Percentiles rank a stretch among this genome's conserved stretches.
phyloP scores from a whole-genome alignment of 2,113 vertebrate species.

The Hippocampus barbouri region DNA sequence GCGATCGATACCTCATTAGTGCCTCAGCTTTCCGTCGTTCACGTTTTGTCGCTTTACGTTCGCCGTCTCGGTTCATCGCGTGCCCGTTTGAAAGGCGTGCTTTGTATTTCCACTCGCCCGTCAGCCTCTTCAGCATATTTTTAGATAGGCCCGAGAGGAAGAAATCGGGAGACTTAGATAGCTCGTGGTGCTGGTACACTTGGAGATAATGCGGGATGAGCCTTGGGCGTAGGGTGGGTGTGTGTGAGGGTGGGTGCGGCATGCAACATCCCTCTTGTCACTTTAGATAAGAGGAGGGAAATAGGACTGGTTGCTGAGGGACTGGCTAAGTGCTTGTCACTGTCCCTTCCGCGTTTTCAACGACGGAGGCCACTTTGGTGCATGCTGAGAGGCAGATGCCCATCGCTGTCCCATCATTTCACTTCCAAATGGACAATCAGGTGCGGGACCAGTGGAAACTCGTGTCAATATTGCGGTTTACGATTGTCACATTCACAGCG shows the following conservation, averaged over 20 bases:
- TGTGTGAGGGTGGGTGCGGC: conserved; percentile 15
- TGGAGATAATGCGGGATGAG: conserved; percentile 65
- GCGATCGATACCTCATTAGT: conserved; percentile 64
- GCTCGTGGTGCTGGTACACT: conserved; percentile 41
- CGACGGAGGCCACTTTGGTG: conserved; percentile 5
- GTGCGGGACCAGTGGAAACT: conserved; percentile 24
- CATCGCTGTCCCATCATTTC: conserved; percentile 28
- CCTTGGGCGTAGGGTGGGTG: conserved; percentile 42
- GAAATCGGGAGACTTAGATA: conserved; percentile 44
- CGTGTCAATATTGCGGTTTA: conserved; percentile 15
- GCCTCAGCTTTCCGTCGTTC: conserved; percentile 42
- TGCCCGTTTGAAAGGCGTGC: conserved; percentile 17
- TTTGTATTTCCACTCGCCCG: conserved; percentile 24
- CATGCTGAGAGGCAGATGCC: conserved; percentile 48
- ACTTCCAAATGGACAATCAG: conserved; percentile 25
- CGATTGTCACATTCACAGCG: conserved; percentile 17
- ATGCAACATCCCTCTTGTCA: conserved; percentile 63
- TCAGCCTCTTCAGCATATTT: conserved; percentile 54
- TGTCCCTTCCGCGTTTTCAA: conserved; percentile 55
- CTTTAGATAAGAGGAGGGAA: conserved; percentile 65
- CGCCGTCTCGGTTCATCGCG: background rate
- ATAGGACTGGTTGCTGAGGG: conserved; percentile 63
- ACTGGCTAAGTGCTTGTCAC: conserved; percentile 66
- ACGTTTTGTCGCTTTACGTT: conserved; percentile 56
- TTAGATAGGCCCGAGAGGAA: conserved; percentile 20